Evolutionary conservation across 2,888 invertebrate species (phyloP), one percentile per base, ranked within the genome.

Genomic region (Chrysodeixis includens): DNA sequence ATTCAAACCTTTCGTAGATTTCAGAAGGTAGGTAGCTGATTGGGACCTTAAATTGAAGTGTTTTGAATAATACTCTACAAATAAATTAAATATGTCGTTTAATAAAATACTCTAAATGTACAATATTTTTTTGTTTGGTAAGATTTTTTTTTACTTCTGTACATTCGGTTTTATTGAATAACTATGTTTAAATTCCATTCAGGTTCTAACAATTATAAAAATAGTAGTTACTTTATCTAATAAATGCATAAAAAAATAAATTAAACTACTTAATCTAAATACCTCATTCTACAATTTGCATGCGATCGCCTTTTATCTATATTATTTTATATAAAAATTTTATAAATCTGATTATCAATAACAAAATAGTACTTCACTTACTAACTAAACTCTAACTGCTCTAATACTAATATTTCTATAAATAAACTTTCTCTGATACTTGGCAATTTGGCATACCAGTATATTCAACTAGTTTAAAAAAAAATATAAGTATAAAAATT

Each of bases 211-310:
- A n/a, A 40, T n/a, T 40, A 40, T 14, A 40, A 40, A 40, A 40
- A 40, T 40, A 40, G 0, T 9, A 32, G 8, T 3, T 40, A 1
- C 2, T 35, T 35, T 14, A 12, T 35, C 14, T 35, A 35, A 35
- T 40, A 40, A 40, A 40, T 40, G n/a, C n/a, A 40, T 40, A n/a
- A 5, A 40, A 40, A 40, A 40, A 40, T 40, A 40, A n/a, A 40
- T 40, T 40, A 40, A 14, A 40, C 40, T 40, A 40, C 35, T 1
- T 14, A 14, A 14, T 35, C 35, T 35, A n/a, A n/a, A n/a, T n/a
- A 35, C n/a, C 14, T n/a, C 6, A 40, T n/a, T n/a, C n/a, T 40
- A 40, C 5, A 40, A 40, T 40, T 7, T 3, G 40, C 40, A 40
- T 40, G 40, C 40, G 4, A n/a, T n/a, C 35, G 14, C 1, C n/a